Percentiles rank a stretch among this genome's conserved stretches.
Evolutionary conservation across 2,797 vertebrate genomes (phyloP).

Genomic region (Chrysocyon brachyurus): DNA sequence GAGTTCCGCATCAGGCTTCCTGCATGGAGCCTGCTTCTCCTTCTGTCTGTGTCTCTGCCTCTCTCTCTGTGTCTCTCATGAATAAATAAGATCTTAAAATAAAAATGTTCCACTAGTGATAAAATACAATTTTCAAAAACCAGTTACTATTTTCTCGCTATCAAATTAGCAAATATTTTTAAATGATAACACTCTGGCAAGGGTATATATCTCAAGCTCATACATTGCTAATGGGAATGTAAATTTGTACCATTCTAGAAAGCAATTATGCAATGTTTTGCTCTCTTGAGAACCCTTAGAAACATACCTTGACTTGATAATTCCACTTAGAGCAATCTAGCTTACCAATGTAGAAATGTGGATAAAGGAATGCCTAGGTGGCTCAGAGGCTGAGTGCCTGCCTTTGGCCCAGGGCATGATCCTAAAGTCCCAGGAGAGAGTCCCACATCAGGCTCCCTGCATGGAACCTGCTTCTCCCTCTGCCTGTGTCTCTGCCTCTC

Average conservation of each 20-base stretch:
- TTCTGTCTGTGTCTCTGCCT: too few species aligned
- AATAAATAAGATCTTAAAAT: too few species aligned
- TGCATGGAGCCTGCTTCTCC: too few species aligned
- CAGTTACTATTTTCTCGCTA: slow-evolving; percentile 50
- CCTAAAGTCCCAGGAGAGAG: too few species aligned
- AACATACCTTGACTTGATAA: slow-evolving; percentile 32
- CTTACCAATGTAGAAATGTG: slow-evolving; percentile 17
- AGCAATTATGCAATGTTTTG: slow-evolving; percentile 1
- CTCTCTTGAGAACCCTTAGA: slow-evolving; percentile 33
- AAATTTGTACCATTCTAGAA: slow-evolving; percentile 41
- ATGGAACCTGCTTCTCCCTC: too few species aligned
- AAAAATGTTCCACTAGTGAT: background rate
- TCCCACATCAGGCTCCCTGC: too few species aligned
- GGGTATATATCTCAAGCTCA: background rate
- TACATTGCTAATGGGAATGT: background rate
- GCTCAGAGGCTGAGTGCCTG: too few species aligned
- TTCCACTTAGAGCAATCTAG: slow-evolving; percentile 19
- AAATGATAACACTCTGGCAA: slow-evolving; percentile 32
- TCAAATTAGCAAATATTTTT: slow-evolving; percentile 28
- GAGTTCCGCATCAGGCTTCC: too few species aligned
- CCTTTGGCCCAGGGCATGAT: too few species aligned
- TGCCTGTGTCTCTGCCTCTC: too few species aligned
- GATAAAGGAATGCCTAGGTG: background rate
- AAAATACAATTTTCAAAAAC: slow-evolving; percentile 54
- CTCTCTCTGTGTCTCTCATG: too few species aligned